Evolutionary conservation across 2,888 invertebrate species (phyloP).

Genomic region (Sarcophaga subvicina): DNA sequence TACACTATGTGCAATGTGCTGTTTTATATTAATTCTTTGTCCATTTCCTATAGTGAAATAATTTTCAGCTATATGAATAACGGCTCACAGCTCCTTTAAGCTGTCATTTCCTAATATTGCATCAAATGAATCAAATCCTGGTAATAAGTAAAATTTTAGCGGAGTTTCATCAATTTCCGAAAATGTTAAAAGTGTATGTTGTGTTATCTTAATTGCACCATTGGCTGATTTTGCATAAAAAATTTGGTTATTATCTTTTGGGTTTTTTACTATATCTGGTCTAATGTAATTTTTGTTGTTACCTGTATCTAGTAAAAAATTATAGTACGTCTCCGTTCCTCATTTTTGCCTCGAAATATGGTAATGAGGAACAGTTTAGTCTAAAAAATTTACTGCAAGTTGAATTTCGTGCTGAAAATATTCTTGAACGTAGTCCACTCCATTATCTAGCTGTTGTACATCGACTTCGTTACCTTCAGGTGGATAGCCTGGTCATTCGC

Average conservation of each 20-base stretch:
- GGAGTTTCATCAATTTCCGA: neutral
- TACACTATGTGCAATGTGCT: too few species aligned
- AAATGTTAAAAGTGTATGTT: constrained; percentile 1
- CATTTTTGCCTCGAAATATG: neutral
- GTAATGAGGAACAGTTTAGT: too few species aligned
- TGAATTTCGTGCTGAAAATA: neutral
- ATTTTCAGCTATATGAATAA: too few species aligned
- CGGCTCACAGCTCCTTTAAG: too few species aligned
- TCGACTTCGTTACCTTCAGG: too few species aligned
- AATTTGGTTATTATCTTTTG: neutral
- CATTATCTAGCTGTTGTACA: too few species aligned
- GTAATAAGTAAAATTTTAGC: constrained; percentile 54
- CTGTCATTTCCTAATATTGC: too few species aligned
- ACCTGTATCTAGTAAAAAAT: constrained; percentile 3
- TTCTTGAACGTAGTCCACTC: neutral
- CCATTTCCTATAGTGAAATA: too few species aligned
- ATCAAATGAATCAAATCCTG: constrained; percentile 40
- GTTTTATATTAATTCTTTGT: too few species aligned
- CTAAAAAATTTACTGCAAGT: neutral
- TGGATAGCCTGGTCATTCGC: too few species aligned
- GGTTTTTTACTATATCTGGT: neutral
- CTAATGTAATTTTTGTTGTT: constrained; percentile 18
- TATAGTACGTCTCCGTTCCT: neutral
- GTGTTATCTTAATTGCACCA: too few species aligned
- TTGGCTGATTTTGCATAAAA: too few species aligned